Base-by-base conservation (phyloP, 2,888 invertebrate species). In the Epistrophella euchroma region DNA sequence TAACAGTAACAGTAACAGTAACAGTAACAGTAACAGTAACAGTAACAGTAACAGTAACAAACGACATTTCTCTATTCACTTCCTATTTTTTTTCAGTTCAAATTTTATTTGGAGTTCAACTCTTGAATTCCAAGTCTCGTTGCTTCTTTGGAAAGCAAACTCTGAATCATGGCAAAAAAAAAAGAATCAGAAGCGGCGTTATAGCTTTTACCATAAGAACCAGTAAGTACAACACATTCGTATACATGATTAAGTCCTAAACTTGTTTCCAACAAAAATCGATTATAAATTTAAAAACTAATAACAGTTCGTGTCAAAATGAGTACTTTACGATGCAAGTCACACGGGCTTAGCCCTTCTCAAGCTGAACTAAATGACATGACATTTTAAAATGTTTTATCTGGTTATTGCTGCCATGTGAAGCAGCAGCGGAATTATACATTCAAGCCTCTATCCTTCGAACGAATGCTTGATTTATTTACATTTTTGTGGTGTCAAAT, bases 401-500 rank as follows among this genome's bases (percentile, higher is more conserved):
- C 76, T 81, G 73, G 68, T 73, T 70, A 73, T 73, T 76, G 73
- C 50, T 28, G 56, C 62, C 56, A 22, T 47, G 45, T 70, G 82
- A 73, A 68, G 56, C 78, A 25, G 60, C 25, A 22, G 19, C 28
- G 25, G 11, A 35, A 32, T 15, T 52, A 22, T n/a, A 22, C 15
- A 15, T 15, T 10, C 5, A 15, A 28, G 25, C 43, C 10, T 25
- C 64, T 74, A 72, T 75, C 35, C 66, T 40, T 40, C 13, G 73
- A 77, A 86, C 74, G 35, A 74, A 70, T 64, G 45, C 71, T 74
- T 86, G 86, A 86, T 86, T 86, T 86, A 86, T 86, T 82, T 70
- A 78, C 56, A 86, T 78, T 68, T 81, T 78, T 81, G 35, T 86
- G 86, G 86, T 82, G 86, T 86, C 86, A 86, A 86, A 86, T 86